Evolutionary conservation across 2,797 vertebrate genomes (phyloP), one percentile per base, ranked within the genome.

Genomic region (Etheostoma perlongum): DNA sequence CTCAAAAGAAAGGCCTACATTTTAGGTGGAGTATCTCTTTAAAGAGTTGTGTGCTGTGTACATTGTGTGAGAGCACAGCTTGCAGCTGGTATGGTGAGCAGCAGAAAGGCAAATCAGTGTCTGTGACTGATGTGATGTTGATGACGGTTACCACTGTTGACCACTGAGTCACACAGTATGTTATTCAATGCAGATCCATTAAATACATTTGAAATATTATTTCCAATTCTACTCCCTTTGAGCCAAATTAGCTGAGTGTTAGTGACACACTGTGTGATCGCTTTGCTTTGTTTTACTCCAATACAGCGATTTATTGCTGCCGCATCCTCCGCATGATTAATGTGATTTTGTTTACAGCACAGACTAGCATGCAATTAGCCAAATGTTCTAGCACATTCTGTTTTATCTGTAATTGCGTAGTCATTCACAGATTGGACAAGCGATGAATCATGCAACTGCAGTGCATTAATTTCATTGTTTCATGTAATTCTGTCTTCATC

Each of bases 331-430:
- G 67, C 21, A 30, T 84, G 79, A 87, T 88, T 86, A 85, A 86
- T 86, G 79, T 47, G 69, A 66, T 82, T 83, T 78, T 86, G 81
- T 88, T 87, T 85, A 88, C 87, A 79, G 79, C 79, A 62, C 80
- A 57, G 74, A 82, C 81, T 78, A 57, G 79, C 82, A 83, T 44
- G 75, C 78, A 89, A 90, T 91, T 90, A 90, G 76, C 42, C 1
- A 81, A 89, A 89, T 88, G 85, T 92, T 82, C 87, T 40, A 53
- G 85, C 78, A 89, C 89, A 85, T 90, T 90, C 73, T 74, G 83
- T 90, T 85, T 87, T 27, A 84, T 71, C 74, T 81, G 33, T 71
- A 61, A 84, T 51, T 18, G 72, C 51, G 89, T 63, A 86, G 90
- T 89, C 87, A 88, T 83, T 88, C 86, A 83, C 88, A 91, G 90